phyloP scores from a whole-genome alignment of 2,888 invertebrate species.

The Lithophane ornitopus region DNA sequence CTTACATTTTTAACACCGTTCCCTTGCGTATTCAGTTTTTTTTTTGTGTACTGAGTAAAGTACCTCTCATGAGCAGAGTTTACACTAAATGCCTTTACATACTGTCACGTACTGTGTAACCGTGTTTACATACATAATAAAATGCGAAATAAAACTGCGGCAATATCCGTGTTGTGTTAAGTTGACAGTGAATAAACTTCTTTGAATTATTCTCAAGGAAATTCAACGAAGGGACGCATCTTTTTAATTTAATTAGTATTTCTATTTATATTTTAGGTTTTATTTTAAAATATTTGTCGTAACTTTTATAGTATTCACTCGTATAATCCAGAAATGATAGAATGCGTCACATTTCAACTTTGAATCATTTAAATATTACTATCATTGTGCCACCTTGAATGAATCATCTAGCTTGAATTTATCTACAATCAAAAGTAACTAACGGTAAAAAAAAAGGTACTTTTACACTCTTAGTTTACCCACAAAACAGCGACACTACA shows the following conservation, averaged over 20 bases:
- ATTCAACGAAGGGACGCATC: background rate
- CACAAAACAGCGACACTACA: background rate
- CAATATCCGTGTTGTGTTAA: background rate
- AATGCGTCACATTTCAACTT: background rate
- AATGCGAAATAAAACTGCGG: background rate
- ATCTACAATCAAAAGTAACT: too few relatives aligned
- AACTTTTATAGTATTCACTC: background rate
- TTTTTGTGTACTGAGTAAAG: background rate
- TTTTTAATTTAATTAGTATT: background rate
- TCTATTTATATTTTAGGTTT: too few relatives aligned
- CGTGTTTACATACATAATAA: background rate
- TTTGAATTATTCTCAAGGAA: too few relatives aligned
- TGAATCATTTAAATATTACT: background rate
- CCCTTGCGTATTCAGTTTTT: background rate
- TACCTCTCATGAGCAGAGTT: background rate
- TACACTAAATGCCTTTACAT: slow-evolving; percentile 10
- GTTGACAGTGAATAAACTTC: too few relatives aligned
- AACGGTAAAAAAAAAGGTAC: background rate
- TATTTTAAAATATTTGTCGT: background rate
- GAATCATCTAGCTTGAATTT: too few relatives aligned
- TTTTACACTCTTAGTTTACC: background rate
- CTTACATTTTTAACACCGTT: too few relatives aligned
- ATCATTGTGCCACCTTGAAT: background rate
- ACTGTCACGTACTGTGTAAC: background rate
- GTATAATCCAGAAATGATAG: background rate